phyloP scores from a whole-genome alignment of 2,113 vertebrate genomes.

The Sus scrofa region DNA sequence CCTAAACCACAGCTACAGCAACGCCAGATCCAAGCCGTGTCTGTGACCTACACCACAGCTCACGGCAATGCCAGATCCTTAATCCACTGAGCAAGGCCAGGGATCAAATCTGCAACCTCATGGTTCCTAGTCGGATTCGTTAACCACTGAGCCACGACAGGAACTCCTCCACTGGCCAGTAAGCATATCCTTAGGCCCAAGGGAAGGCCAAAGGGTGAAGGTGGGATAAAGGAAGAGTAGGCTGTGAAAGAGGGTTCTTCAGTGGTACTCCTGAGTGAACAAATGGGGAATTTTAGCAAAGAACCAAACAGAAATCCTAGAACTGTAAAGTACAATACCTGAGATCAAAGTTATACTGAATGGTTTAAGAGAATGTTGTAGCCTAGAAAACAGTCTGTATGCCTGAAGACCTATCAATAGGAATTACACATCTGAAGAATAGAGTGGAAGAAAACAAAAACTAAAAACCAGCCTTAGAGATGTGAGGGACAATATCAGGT shows the following conservation, averaged over 20 bases:
- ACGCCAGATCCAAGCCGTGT: too few species aligned
- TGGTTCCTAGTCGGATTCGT: too few species aligned
- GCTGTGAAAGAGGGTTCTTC: not conserved
- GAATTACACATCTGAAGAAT: not conserved
- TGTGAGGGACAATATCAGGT: not conserved
- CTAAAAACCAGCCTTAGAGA: not conserved
- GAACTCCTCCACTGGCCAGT: too few species aligned
- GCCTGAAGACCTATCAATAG: not conserved
- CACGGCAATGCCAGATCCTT: too few species aligned
- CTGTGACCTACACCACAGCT: too few species aligned
- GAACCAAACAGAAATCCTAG: conserved; percentile 7
- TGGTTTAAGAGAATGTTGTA: not conserved
- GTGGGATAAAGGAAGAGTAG: not conserved
- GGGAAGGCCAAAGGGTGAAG: not conserved
- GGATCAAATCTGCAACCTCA: too few species aligned
- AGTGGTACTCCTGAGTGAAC: not conserved
- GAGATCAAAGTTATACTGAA: not conserved
- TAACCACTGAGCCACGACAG: too few species aligned
- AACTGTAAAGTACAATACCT: not conserved
- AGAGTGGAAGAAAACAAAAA: not conserved
- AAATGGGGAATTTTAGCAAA: not conserved
- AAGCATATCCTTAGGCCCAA: not conserved
- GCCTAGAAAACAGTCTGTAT: not conserved
- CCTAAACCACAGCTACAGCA: too few species aligned
- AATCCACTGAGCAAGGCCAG: too few species aligned